phyloP scores from a whole-genome alignment of 2,797 vertebrate species.

The Muraenolepis orangiensis region DNA sequence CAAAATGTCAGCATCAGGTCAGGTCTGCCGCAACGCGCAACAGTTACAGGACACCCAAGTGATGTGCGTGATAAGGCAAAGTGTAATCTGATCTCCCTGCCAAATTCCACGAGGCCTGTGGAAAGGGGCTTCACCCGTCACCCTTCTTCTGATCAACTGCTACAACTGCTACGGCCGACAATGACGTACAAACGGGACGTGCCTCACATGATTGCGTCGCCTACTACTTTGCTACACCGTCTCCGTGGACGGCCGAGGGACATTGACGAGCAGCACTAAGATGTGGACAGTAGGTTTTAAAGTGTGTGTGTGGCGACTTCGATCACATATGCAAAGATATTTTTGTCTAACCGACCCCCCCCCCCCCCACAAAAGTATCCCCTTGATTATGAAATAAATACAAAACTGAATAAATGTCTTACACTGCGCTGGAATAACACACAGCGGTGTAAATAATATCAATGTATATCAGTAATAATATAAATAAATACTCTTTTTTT shows the following conservation, averaged over 20 bases:
- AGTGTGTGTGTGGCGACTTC: neutral
- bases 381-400: neutral
- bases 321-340: neutral
- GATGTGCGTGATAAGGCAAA: neutral
- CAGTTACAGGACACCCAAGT: neutral
- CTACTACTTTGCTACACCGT: neutral
- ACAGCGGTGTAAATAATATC: slow-evolving; percentile 25
- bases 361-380: neutral
- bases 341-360: neutral
- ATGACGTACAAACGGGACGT: neutral
- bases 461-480: slow-evolving; percentile 36
- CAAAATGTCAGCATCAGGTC: neutral
- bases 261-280: neutral
- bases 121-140: no score
- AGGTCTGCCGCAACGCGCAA: neutral
- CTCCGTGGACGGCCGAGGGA: neutral
- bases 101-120: neutral
- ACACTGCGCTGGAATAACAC: slow-evolving; percentile 5
- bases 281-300: neutral
- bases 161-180: neutral
- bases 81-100: neutral
- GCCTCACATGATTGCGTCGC: neutral
- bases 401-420: neutral
- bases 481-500: slow-evolving; percentile 54
- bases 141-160: neutral